Evolutionary conservation across 2,113 vertebrate species (phyloP).

Genomic region (Conger conger): DNA sequence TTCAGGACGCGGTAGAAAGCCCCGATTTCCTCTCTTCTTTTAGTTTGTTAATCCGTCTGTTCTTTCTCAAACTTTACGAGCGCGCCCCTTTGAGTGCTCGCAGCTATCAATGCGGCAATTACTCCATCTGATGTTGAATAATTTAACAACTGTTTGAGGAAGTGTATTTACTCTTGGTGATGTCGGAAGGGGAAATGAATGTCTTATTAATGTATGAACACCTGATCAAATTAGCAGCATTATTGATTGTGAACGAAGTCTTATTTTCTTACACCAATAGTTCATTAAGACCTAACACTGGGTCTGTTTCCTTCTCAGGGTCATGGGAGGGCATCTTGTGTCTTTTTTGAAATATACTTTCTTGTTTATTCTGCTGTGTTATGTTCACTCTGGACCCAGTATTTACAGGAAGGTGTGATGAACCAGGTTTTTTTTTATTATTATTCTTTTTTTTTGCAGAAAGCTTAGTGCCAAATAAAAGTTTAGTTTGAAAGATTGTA

Average conservation of each 20-base stretch:
- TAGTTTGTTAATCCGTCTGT: not conserved
- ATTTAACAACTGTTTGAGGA: not conserved
- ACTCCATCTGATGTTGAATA: not conserved
- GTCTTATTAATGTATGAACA: not conserved
- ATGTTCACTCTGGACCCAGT: not conserved
- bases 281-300: not conserved
- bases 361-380: not conserved
- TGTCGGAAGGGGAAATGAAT: not conserved
- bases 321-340: not conserved
- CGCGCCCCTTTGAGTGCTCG: not conserved
- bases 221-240: not conserved
- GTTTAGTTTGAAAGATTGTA: not conserved
- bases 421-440: not conserved
- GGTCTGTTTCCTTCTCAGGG: not conserved
- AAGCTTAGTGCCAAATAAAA: not conserved
- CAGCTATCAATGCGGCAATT: not conserved
- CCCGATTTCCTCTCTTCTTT: not conserved
- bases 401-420: not conserved
- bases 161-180: not conserved
- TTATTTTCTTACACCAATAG: not conserved
- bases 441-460: not conserved
- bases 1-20: not conserved
- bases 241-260: not conserved
- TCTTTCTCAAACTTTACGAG: not conserved
- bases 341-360: not conserved